Evolutionary conservation across 2,888 invertebrate genomes (phyloP), one percentile per base, ranked within the genome.

Genomic region (Ypsolopha scabrella): DNA sequence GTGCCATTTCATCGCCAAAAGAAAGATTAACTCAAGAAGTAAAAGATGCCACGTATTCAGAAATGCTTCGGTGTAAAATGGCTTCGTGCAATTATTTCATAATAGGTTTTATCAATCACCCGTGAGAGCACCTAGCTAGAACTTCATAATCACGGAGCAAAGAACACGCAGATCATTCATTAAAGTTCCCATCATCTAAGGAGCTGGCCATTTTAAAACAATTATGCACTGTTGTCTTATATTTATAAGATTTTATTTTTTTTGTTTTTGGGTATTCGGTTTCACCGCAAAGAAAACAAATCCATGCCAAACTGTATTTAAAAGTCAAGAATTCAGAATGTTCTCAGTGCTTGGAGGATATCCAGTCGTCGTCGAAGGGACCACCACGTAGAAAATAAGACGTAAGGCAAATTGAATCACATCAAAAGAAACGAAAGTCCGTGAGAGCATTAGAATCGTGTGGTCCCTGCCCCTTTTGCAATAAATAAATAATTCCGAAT

Each of bases 311-410:
- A 14, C 36, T 37, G 37, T 37, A 37, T 37, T 47, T 47, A 47
- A 47, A 47, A 47, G 47, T 13, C 47, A 47, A 37, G 13, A 13
- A 36, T 47, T 13, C 37, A 47, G 14, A 24, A 24, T 43, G 41
- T 37, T 47, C 13, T 36, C 47, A 36, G 13, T 47, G 47, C 37
- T 14, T 37, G 7, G 2, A 14, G 37, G 48, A 53, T 46, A 47
- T 53, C 48, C 45, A 24, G 58, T 6, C 13, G 37, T 24, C 53
- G 58, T 56, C 52, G 57, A 61, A 55, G 56, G 66, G 83, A 82
- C 83, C 85, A 81, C 82, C 85, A 61, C 60, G 75, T 72, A 70
- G 80, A 70, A 81, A 82, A 82, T 80, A 80, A 81, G 81, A 80
- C 71, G 68, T 75, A 72, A 70, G 69, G 71, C 76, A 80, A 80